phyloP scores from a whole-genome alignment of 35 echinoderm and acorn worm species.

The Ptychodera flava region DNA sequence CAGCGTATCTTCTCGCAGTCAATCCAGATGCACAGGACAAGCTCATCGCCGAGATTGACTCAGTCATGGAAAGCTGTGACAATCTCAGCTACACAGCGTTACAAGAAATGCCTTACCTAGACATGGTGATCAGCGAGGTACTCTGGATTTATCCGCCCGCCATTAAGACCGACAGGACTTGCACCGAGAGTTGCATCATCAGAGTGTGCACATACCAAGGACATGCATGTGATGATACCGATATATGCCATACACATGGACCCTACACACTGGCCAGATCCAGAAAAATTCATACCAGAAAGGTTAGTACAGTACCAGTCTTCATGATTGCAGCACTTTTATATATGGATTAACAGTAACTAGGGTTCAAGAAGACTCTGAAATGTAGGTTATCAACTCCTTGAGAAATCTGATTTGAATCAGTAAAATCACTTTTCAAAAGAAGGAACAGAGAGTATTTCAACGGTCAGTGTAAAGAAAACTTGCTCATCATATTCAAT shows the following conservation, averaged over 20 bases:
- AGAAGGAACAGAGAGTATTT: no score
- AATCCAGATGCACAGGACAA: background rate
- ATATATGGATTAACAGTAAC: no score
- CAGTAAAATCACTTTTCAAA: no score
- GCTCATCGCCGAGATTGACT: background rate
- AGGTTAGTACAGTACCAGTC: no score
- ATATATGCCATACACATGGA: conserved; percentile 13
- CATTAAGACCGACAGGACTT: background rate
- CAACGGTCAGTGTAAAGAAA: no score
- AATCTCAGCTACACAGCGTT: background rate
- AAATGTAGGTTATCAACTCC: no score
- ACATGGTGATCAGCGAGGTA: background rate
- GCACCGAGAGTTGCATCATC: background rate
- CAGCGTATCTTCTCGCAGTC: background rate
- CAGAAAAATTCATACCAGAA: conserved; percentile 27
- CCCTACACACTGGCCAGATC: conserved; percentile 17
- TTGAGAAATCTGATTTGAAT: no score
- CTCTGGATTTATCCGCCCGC: background rate
- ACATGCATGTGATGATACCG: conserved; percentile 16
- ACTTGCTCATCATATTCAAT: no score
- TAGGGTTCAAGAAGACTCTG: no score
- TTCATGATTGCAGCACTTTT: no score
- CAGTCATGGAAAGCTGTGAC: background rate
- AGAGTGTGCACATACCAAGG: background rate
- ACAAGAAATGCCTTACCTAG: background rate